These are phyloP conservation scores for Tachycineta bicolor DNA, from an alignment of 2,113 vertebrate genomes.

Conservation along the genomic window DNA sequence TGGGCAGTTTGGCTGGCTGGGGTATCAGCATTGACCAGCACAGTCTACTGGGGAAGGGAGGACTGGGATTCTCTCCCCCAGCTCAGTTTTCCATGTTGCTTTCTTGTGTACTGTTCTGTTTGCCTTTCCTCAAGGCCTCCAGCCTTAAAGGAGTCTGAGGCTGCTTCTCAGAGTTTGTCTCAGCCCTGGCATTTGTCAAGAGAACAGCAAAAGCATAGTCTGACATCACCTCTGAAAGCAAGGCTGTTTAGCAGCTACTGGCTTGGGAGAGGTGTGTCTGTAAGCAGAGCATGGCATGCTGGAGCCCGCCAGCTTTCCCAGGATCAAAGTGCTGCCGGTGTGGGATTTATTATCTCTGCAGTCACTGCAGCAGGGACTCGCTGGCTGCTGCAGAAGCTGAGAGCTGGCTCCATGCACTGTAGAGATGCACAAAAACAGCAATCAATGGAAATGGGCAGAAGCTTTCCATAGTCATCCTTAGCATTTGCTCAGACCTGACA, in stretches of 20 bases:
- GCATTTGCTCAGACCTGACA: neutral
- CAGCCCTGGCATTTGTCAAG: neutral
- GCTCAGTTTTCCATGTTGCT: neutral
- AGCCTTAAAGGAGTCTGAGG: neutral
- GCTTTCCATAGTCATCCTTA: neutral
- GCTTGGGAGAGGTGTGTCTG: neutral
- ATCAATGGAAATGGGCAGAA: neutral
- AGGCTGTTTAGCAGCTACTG: neutral
- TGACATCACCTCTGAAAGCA: constrained; percentile 28
- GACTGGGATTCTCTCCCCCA: neutral
- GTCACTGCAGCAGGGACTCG: neutral
- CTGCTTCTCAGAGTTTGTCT: neutral
- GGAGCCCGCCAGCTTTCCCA: neutral
- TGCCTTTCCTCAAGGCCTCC: neutral
- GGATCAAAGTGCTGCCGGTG: neutral
- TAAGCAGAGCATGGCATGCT: neutral
- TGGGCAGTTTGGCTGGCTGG: neutral
- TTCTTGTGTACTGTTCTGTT: neutral
- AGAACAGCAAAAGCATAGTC: neutral
- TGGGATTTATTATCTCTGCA: constrained; percentile 52
- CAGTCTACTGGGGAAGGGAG: neutral
- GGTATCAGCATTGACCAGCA: neutral
- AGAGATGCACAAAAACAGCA: neutral
- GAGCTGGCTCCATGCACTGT: neutral
- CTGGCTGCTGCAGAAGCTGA: neutral